Evolutionary conservation across 2,113 vertebrate genomes (phyloP).

Genomic region (Plecotus auritus): DNA sequence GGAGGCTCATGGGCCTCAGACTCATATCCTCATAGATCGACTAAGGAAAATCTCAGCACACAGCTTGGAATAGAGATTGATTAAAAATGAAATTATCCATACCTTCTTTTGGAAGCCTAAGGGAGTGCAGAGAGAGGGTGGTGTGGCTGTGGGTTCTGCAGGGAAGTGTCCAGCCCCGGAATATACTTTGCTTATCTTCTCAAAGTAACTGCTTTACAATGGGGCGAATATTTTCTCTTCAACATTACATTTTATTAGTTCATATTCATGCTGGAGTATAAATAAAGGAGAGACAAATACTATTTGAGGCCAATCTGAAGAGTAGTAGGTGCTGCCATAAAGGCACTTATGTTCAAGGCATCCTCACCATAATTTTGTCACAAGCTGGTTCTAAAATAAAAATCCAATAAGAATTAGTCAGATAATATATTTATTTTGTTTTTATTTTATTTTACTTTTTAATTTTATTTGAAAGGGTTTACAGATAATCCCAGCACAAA

Average conservation of each 20-base stretch:
- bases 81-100: not conserved
- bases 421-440: not conserved
- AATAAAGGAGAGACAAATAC: not conserved
- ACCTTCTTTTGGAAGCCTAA: not conserved
- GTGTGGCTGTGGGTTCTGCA: not conserved
- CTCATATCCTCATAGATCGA: not conserved
- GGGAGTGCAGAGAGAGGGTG: not conserved
- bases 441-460: not conserved
- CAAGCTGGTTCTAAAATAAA: not conserved
- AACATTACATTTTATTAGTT: not conserved
- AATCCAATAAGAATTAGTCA: not conserved
- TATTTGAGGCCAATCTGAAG: not conserved
- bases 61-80: not conserved
- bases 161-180: not conserved
- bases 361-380: not conserved
- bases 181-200: not conserved
- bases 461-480: not conserved
- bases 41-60: not conserved
- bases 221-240: not conserved
- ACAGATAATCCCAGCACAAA: not conserved
- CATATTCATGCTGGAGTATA: not conserved
- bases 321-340: not conserved
- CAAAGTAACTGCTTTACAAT: not conserved
- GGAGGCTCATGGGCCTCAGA: not conserved
- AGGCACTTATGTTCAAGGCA: not conserved